These are phyloP conservation scores for Caenorhabditis plicata DNA, from an alignment of 2,888 invertebrate species.

Conservation along the genomic window DNA sequence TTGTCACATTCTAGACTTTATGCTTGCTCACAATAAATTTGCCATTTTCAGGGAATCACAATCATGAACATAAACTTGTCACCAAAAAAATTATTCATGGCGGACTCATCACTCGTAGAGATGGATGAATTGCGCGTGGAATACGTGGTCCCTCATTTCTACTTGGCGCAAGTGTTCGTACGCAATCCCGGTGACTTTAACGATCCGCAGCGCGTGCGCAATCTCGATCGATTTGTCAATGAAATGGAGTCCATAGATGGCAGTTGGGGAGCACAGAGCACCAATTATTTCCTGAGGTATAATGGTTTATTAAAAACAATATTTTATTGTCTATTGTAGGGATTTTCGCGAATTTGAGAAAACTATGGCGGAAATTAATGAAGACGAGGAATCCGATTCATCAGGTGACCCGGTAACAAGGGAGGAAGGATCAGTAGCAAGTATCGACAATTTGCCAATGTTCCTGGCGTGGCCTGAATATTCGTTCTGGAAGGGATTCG, in stretches of 20 bases:
- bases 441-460: slow-evolving; percentile 27
- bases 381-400: too few species aligned
- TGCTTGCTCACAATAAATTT: too few species aligned
- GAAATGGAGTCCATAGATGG: slow-evolving; percentile 54
- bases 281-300: slow-evolving; percentile 44
- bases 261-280: slow-evolving; percentile 52
- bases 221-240: slow-evolving; percentile 43
- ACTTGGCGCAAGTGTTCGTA: slow-evolving; percentile 49
- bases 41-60: slow-evolving; percentile 58
- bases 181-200: slow-evolving; percentile 53
- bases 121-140: slow-evolving; percentile 59
- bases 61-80: slow-evolving; percentile 61
- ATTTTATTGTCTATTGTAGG: background rate
- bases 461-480: slow-evolving; percentile 60
- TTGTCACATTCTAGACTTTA: too few species aligned
- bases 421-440: slow-evolving; percentile 8
- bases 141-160: slow-evolving; percentile 59
- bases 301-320: slow-evolving; percentile 1
- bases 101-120: slow-evolving; percentile 58
- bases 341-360: slow-evolving; percentile 36
- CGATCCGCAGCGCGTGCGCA: slow-evolving; percentile 24
- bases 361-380: slow-evolving; percentile 24
- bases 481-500: slow-evolving; percentile 52
- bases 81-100: slow-evolving; percentile 58
- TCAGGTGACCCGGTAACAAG: too few species aligned